These are phyloP conservation scores for Tor tambroides DNA, from an alignment of 2,113 vertebrate genomes.

Conservation along the genomic window DNA sequence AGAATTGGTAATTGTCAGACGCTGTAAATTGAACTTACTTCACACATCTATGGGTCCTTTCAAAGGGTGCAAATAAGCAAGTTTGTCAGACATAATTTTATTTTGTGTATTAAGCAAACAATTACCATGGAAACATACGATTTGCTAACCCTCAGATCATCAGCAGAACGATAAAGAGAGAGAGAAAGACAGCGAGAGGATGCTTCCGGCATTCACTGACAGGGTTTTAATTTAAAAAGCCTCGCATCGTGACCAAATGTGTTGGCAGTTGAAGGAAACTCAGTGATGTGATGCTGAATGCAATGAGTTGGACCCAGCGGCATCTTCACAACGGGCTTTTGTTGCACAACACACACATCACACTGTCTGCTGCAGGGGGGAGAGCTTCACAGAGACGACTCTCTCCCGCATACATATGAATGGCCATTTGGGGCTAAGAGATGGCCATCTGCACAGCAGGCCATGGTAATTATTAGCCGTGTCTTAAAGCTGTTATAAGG, in stretches of 20 bases:
- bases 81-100: conserved; percentile 81
- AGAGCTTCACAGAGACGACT: conserved; percentile 43
- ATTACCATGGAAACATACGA: conserved; percentile 87
- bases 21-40: conserved; percentile 91
- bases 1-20: conserved; percentile 83
- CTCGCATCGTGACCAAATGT: conserved; percentile 80
- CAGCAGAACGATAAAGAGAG: conserved; percentile 77
- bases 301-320: conserved; percentile 58
- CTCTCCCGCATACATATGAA: conserved; percentile 66
- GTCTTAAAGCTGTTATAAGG: not conserved
- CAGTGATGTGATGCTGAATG: conserved; percentile 82
- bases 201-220: conserved; percentile 85
- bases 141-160: conserved; percentile 80
- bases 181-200: conserved; percentile 65
- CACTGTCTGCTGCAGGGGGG: conserved; percentile 65
- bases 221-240: conserved; percentile 93
- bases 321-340: conserved; percentile 70
- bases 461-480: conserved; percentile 2
- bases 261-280: conserved; percentile 83
- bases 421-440: conserved; percentile 66
- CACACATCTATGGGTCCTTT: conserved; percentile 86
- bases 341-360: conserved; percentile 73
- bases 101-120: conserved; percentile 87
- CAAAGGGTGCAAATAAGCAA: conserved; percentile 91
- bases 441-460: conserved; percentile 65